Evolutionary conservation across 2,113 vertebrate genomes (phyloP), one percentile per base, ranked within the genome.

Genomic region (human): DNA sequence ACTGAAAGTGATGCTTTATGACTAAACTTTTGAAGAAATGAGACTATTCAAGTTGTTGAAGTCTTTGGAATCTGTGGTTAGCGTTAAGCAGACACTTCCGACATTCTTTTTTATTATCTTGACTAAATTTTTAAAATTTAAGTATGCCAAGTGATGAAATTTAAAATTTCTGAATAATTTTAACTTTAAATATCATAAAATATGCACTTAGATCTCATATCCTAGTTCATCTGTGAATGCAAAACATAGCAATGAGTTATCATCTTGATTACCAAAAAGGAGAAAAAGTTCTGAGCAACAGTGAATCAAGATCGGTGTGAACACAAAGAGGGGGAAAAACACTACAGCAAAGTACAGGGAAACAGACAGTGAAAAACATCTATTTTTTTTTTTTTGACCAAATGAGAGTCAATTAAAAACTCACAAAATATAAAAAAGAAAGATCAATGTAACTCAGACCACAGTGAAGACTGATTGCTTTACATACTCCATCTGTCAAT

Each of bases 11-110:
- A 57, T 91, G 85, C 18, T 91, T 96, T 97, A 96, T 97, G 96
- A 97, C 94, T 97, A 97, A 97, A 91, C 57, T 8, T 57, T 96
- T 96, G 50, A 97, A 97, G 79, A 98, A 97, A 68, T n/a, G 68
- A 94, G 40, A 96, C n/a, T 40, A 48, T 75, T 38, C n/a, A 61
- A 84, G 66, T 59, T 84, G 79, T 68, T 73, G 57, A 89, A 50
- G 43, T 38, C 64, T 89, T 90, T 86, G 61, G 59, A 93, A 72
- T 66, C 50, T 38, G 52, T 85, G 76, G 48, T 85, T 94, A 83
- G 11, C 23, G 8, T 87, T 73, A 83, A 91, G 32, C 66, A 55
- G 20, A 61, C 7, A 73, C 17, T 52, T 87, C 57, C 81, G 88
- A 40, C 25, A 73, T 61, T 43, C 23, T 95, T 84, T 92, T 81